Evolutionary conservation across 2,888 invertebrate genomes (phyloP), one percentile per base, ranked within the genome.

Genomic region (Scaeva pyrastri): DNA sequence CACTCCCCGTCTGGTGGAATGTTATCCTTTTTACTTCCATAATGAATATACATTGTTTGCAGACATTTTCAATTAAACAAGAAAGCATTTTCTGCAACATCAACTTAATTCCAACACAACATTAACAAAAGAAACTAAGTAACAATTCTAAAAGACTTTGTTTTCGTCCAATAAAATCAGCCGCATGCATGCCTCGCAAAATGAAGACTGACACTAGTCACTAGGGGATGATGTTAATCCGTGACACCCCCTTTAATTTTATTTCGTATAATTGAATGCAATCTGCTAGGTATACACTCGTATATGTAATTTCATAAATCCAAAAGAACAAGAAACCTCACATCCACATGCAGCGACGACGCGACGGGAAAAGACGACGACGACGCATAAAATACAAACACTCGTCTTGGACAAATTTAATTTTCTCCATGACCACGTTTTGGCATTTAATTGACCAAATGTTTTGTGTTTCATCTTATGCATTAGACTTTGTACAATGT

Each of bases 181-280:
- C 50, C 58, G 68, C 52, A 56, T 72, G 62, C 62, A 45, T 64
- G 31, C 5, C 31, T 31, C 31, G 5, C 6, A 31, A 31, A 7
- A 31, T 31, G 31, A 31, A 31, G 31, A 8, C 0, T 31, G 31
- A 31, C n/a, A n/a, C n/a, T n/a, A n/a, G n/a, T n/a, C n/a, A n/a
- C n/a, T n/a, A n/a, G n/a, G 52, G 58, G 62, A 64, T 56, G 39
- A 78, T 14, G 19, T n/a, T 64, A 41, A 48, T 55, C 60, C 60
- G 7, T 31, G 12, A 43, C 52, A 43, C 68, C 74, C 73, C 52
- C 2, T 36, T n/a, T 23, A 12, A 60, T 7, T 45, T 58, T 71
- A 76, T 82, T 82, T 66, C 76, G 76, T 72, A n/a, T n/a, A 82
- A 82, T 82, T 76, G 66, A 82, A 82, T 76, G 81, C 81, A 76